Conservation (phyloP, 2,888 invertebrate genomes). For the Sarcophaga carnaria region DNA sequence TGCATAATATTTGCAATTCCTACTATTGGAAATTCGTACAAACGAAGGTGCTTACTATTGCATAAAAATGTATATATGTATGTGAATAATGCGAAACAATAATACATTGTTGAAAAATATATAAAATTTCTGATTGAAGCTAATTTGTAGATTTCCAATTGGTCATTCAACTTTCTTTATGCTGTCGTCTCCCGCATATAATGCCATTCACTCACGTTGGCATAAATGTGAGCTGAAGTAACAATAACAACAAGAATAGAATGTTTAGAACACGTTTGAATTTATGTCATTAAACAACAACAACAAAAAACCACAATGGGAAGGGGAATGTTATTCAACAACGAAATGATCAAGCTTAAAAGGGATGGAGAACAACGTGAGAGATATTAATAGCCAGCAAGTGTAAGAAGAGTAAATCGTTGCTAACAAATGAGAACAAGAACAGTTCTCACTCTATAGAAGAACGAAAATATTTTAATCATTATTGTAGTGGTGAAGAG, state of each 20-base stretch:
- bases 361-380: background rate
- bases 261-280: constrained; percentile 59
- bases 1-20: no score
- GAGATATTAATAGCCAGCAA: background rate
- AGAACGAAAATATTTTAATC: background rate
- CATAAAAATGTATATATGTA: background rate
- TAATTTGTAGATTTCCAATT: constrained; percentile 36
- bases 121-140: no score
- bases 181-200: constrained; percentile 7
- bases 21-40: no score
- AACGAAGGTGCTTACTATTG: no score
- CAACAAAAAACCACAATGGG: background rate
- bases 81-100: background rate
- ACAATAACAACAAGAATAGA: constrained; percentile 42
- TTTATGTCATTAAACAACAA: constrained; percentile 47
- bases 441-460: constrained; percentile 43
- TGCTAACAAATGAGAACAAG: constrained; percentile 15
- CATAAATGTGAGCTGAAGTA: constrained; percentile 58
- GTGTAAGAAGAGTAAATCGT: constrained; percentile 6
- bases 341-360: constrained; percentile 41
- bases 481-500: constrained; percentile 42
- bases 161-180: constrained; percentile 19
- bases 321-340: constrained; percentile 1
- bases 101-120: no score
- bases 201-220: constrained; percentile 59